A percentile compares a stretch with the other conserved stretches of the same genome.
These are phyloP conservation scores for Cyaniris semiargus DNA, from an alignment of 2,888 invertebrate species.

Conservation along the genomic window DNA sequence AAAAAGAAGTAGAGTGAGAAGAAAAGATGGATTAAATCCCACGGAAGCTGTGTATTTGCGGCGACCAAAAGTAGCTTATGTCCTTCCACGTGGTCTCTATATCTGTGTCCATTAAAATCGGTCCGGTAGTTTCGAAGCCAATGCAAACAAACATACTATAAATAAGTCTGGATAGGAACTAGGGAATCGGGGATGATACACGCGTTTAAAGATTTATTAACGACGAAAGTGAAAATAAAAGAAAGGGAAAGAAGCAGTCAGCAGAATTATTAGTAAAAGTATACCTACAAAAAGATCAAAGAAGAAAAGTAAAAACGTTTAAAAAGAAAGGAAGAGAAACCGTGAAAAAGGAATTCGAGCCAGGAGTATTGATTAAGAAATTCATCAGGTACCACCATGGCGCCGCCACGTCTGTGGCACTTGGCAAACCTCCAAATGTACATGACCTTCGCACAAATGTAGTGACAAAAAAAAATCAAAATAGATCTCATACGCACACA, in stretches of 20 bases:
- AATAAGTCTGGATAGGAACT: no score
- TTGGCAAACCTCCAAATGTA: slow-evolving; percentile 8
- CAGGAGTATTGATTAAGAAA: slow-evolving; percentile 15
- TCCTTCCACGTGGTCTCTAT: neutral
- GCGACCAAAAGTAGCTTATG: neutral
- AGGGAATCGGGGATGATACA: no score
- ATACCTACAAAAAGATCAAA: neutral
- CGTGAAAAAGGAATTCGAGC: neutral
- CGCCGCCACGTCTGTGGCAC: slow-evolving; percentile 23
- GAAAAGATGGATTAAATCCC: neutral
- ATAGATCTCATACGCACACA: slow-evolving; percentile 27
- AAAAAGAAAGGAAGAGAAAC: neutral
- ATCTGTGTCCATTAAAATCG: neutral
- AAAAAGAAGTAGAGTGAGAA: neutral
- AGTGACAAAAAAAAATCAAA: slow-evolving; percentile 27
- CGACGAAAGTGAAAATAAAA: neutral
- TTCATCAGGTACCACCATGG: slow-evolving; percentile 17
- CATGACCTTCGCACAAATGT: slow-evolving; percentile 25
- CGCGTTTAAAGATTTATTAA: neutral
- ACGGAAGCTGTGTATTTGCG: neutral
- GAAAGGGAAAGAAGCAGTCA: neutral
- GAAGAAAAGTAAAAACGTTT: neutral
- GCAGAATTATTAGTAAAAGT: no score
- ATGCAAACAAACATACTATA: neutral
- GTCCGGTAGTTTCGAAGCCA: neutral